Evolutionary conservation across 2,113 vertebrate genomes (phyloP), one percentile per base, ranked within the genome.

Genomic region (Hypocryptadius cinnamomeus): DNA sequence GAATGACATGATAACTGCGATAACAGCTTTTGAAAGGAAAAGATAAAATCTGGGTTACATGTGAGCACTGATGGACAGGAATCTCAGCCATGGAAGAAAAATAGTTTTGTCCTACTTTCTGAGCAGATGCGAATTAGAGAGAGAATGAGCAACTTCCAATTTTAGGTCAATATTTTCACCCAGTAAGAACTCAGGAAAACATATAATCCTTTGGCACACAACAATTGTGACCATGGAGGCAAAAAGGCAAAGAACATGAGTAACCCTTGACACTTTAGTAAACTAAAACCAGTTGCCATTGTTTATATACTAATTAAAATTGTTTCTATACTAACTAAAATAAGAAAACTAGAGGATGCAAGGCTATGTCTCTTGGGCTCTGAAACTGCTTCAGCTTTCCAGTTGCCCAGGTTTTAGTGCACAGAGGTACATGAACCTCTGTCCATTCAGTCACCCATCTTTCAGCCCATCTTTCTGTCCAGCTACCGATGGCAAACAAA

Each of bases 61-160:
- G 27, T 94, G 80, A 97, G 85, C 78, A 60, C 88, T 96, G 84
- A 95, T 87, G 96, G 95, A 93, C 92, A 96, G 90, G 90, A 97
- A 96, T 93, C 65, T 96, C 85, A 93, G 92, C 53, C 90, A 95
- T 78, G 83, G 60, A 96, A 72, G 87, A 95, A 96, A 96, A 96
- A 63, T 87, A 91, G 71, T 96, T 96, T 94, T 96, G 90, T 76
- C 91, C 96, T 97, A 97, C 74, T 95, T 98, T 95, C 44, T 71
- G 45, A 94, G 83, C 64, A 94, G 93, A 89, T 90, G 85, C 91
- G 40, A 91, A 92, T 93, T 96, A 94, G 74, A 89, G 53, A 94
- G 35, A 70, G 73, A 94, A 80, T 73, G 25, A 89, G 51, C 79
- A 81, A 65, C 71, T 92, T 65, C 50, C 56, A 84, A 81, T 96